Evolutionary conservation across 2,113 vertebrate genomes (phyloP).

Genomic region (Amphiprion ocellaris): DNA sequence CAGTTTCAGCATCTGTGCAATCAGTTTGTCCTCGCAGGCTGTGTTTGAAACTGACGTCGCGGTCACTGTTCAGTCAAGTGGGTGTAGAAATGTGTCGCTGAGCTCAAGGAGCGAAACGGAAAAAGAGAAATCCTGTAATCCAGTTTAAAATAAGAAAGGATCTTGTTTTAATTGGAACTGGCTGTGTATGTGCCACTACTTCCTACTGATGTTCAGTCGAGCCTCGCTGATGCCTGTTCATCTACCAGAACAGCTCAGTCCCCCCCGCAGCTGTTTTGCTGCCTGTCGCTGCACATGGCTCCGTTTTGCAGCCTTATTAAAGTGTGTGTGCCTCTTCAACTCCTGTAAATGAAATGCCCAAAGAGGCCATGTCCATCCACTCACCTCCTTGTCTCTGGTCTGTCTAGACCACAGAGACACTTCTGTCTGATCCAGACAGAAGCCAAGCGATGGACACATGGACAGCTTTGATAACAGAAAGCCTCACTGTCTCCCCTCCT

Average conservation of each 20-base stretch:
- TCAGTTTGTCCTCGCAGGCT: conserved; percentile 19
- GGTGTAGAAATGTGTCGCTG: conserved; percentile 45
- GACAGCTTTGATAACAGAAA: conserved; percentile 61
- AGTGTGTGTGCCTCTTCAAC: conserved; percentile 56
- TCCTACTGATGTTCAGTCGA: conserved; percentile 52
- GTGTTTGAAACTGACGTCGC: conserved; percentile 35
- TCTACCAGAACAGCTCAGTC: conserved; percentile 24
- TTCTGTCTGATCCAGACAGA: conserved; percentile 58
- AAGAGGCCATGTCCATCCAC: conserved; percentile 67
- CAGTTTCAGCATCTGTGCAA: background rate
- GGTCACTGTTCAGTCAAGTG: conserved; percentile 40
- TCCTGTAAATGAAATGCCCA: conserved; percentile 74
- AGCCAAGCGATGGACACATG: conserved; percentile 46
- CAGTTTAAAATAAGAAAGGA: conserved; percentile 65
- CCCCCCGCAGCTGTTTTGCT: conserved; percentile 40
- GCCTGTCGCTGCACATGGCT: conserved; percentile 62
- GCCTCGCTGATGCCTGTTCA: conserved; percentile 48
- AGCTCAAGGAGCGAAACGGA: conserved; percentile 40
- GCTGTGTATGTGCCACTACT: conserved; percentile 39
- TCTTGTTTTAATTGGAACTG: conserved; percentile 72
- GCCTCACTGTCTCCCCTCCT: conserved; percentile 24
- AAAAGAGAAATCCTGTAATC: conserved; percentile 73
- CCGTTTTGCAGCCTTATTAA: conserved; percentile 72
- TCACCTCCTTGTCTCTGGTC: conserved; percentile 70
- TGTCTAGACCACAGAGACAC: conserved; percentile 72